Evolutionary conservation across 92 coral and sea anemone genomes (phyloP).

Genomic region (Bergia sp.): DNA sequence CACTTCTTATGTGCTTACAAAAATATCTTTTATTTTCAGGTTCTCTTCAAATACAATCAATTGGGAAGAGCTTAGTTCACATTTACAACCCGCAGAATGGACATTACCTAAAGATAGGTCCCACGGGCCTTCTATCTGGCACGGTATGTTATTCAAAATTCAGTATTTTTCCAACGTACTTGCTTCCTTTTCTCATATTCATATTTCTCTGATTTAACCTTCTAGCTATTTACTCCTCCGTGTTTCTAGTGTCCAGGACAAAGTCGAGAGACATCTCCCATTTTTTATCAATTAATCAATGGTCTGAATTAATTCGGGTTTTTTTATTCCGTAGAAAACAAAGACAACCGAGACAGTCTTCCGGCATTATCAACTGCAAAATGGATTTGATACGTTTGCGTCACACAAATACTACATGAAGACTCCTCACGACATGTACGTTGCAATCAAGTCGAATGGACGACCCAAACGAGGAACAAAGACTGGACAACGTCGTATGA

Average conservation of each 20-base stretch:
- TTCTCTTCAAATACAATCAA: slow-evolving; percentile 48
- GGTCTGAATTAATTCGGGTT: neutral
- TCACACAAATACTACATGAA: slow-evolving; percentile 68
- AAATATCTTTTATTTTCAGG: slow-evolving; percentile 49
- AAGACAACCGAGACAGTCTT: slow-evolving; percentile 65
- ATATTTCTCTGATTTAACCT: slow-evolving; percentile 11
- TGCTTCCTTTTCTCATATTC: slow-evolving; percentile 1
- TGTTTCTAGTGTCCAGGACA: slow-evolving; percentile 5
- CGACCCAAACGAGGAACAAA: slow-evolving; percentile 61
- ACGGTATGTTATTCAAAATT: slow-evolving; percentile 49
- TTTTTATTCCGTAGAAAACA: slow-evolving; percentile 10
- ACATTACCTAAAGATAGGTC: slow-evolving; percentile 63
- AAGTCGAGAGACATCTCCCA: neutral
- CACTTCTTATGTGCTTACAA: neutral
- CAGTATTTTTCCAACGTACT: neutral
- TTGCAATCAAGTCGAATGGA: slow-evolving; percentile 65
- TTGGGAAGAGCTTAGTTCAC: slow-evolving; percentile 57
- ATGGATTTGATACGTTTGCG: slow-evolving; percentile 72
- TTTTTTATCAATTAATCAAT: slow-evolving; percentile 8
- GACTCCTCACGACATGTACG: slow-evolving; percentile 65
- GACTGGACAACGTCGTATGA: slow-evolving; percentile 56
- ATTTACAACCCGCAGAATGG: slow-evolving; percentile 51
- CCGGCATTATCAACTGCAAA: slow-evolving; percentile 55
- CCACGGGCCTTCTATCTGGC: slow-evolving; percentile 59
- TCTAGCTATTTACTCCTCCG: neutral